Conservation (phyloP, 2,888 invertebrate species). For the Agrochola lychnidis region DNA sequence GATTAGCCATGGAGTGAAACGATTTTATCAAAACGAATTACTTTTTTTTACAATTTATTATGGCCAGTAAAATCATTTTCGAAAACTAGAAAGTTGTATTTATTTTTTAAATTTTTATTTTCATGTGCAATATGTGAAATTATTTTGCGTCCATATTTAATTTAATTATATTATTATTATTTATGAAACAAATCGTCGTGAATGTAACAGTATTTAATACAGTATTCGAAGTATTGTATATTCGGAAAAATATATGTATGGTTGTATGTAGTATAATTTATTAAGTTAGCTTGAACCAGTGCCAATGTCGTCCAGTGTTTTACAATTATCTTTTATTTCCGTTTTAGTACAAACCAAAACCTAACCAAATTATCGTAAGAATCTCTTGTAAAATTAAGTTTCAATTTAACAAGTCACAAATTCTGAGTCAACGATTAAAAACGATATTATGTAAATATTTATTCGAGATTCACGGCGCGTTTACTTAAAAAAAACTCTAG, state of each 20-base stretch:
- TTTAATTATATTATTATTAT: slow-evolving; percentile 72
- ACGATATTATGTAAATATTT: slow-evolving; percentile 74
- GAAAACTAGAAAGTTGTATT: slow-evolving; percentile 37
- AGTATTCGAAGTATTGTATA: slow-evolving; percentile 82
- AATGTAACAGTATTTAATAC: slow-evolving; percentile 87
- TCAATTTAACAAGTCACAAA: slow-evolving; percentile 81
- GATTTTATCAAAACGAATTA: slow-evolving; percentile 51
- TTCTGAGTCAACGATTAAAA: slow-evolving; percentile 75
- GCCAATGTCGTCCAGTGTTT: slow-evolving; percentile 81
- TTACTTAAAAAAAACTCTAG: slow-evolving; percentile 88
- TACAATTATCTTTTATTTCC: slow-evolving; percentile 68
- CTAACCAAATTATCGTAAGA: slow-evolving; percentile 82
- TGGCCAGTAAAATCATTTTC: slow-evolving; percentile 65
- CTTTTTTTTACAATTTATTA: slow-evolving; percentile 51
- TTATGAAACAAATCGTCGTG: slow-evolving; percentile 78
- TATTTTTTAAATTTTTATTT: slow-evolving; percentile 67
- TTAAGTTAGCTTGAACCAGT: slow-evolving; percentile 79
- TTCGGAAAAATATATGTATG: slow-evolving; percentile 67
- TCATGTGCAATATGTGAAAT: slow-evolving; percentile 88
- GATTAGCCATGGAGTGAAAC: slow-evolving; percentile 77
- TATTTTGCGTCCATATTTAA: slow-evolving; percentile 88
- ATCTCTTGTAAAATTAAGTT: slow-evolving; percentile 74
- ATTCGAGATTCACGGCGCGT: slow-evolving; percentile 83
- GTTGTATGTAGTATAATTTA: slow-evolving; percentile 73
- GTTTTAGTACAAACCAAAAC: slow-evolving; percentile 81